These are phyloP conservation scores for Leptoclinus maculatus DNA, from an alignment of 2,797 vertebrate genomes.

Conservation along the genomic window DNA sequence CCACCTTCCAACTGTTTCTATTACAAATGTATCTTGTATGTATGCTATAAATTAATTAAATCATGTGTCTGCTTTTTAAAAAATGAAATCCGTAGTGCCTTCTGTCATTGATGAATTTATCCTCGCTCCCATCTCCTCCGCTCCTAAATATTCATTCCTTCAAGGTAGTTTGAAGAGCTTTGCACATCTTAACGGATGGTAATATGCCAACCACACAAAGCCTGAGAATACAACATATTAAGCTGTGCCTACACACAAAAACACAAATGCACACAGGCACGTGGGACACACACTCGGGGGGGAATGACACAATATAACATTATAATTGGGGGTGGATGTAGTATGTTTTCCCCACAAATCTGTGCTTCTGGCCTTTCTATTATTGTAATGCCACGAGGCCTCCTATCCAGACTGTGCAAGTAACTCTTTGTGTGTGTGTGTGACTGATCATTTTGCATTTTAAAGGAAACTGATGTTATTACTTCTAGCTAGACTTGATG, in stretches of 20 bases:
- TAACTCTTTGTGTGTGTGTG: conserved; percentile 46
- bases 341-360: conserved; percentile 45
- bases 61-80: conserved; percentile 34
- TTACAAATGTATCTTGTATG: conserved; percentile 65
- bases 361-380: conserved; percentile 66
- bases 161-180: conserved; percentile 58
- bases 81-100: conserved; percentile 68
- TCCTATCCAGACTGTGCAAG: conserved; percentile 53
- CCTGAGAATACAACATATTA: conserved; percentile 62
- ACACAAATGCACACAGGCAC: neutral
- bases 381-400: conserved; percentile 62
- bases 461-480: conserved; percentile 54
- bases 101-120: conserved; percentile 59
- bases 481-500: conserved; percentile 43
- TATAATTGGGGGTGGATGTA: conserved; percentile 55
- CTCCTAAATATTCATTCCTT: conserved; percentile 59
- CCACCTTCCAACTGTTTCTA: conserved; percentile 27
- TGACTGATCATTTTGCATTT: conserved; percentile 56
- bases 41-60: conserved; percentile 58
- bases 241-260: conserved; percentile 31
- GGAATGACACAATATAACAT: conserved; percentile 65
- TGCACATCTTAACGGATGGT: conserved; percentile 50
- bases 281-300: conserved; percentile 19
- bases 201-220: conserved; percentile 65
- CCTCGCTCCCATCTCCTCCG: conserved; percentile 25